Evolutionary conservation across 2,113 vertebrate genomes (phyloP), one percentile per base, ranked within the genome.

Genomic region (Protobothrops flavoviridis): DNA sequence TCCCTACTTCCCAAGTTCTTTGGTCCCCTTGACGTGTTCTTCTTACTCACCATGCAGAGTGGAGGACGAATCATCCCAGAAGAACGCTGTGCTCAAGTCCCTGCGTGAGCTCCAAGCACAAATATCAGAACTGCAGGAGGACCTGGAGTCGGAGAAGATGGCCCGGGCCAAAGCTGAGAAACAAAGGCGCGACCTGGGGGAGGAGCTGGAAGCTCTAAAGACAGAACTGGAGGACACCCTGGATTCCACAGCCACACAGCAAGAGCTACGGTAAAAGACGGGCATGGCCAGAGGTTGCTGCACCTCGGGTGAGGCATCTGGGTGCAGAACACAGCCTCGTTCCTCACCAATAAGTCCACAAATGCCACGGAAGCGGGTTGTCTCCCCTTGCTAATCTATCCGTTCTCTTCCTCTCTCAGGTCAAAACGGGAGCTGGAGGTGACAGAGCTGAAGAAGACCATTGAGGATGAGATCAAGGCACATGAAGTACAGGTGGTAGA

Each of bases 211-310:
- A 95, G 98, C 99, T 0, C 97, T 99, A 87, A 98, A 98, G 90
- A 98, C 98, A 0, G 99, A 99, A 94, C 97, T 99, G 17, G 98
- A 99, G 94, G 99, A 99, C 95, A 99, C 99, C 0, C 95, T 99
- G 93, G 99, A 99, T 95, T 99, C 98, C 61, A 99, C 99, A 13
- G 99, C 99, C 0, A 97, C 98, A 0, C 99, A 99, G 96, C 99
- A 98, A 96, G 99, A 99, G 94, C 98, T 99, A 24, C 98, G 98
- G 99, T 98, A 48, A 95, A 96, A 21, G 85, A 1, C 0, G 1
- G 17, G 2, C 0, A 0, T 1, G 6, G 23, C 20, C 11, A 0
- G 20, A 1, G 15, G 4, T 29, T 21, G 5, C 48, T 2, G 13
- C 45, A 29, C n/a, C 20, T 29, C 4, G 53, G 89, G 39, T 52